Percentiles rank a stretch among this genome's conserved stretches.
phyloP scores from a whole-genome alignment of 2,797 vertebrate species.

The Philypnodon macrostomus region DNA sequence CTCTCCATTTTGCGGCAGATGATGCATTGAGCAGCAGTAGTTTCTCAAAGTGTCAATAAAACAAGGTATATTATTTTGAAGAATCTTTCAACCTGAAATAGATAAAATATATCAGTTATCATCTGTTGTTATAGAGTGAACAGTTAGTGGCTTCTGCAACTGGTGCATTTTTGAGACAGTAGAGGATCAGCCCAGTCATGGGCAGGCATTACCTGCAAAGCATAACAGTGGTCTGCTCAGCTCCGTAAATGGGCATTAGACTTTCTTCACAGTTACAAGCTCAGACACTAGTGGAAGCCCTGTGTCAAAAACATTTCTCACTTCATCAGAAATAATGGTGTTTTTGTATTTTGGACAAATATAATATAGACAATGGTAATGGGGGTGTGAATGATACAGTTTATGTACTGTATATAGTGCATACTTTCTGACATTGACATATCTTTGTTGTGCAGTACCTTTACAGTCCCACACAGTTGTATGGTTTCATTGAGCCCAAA shows the following conservation, averaged over 20 bases:
- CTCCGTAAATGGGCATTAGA: conserved; percentile 49
- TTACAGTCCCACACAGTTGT: conserved; percentile 46
- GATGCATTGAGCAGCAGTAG: too few species aligned
- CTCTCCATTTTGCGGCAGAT: too few species aligned
- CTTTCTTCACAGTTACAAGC: conserved; percentile 47
- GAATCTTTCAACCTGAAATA: conserved; percentile 22
- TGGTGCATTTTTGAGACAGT: conserved; percentile 1
- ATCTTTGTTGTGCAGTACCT: conserved; percentile 43
- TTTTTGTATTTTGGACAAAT: too few species aligned
- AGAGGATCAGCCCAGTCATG: conserved; percentile 37
- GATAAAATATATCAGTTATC: conserved; percentile 34
- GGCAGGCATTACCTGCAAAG: conserved; percentile 58
- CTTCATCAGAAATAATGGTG: too few species aligned
- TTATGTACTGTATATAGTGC: too few species aligned
- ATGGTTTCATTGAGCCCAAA: conserved; percentile 46
- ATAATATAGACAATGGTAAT: too few species aligned
- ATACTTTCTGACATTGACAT: conserved; percentile 29
- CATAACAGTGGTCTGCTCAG: conserved; percentile 52
- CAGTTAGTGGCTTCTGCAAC: conserved; percentile 22
- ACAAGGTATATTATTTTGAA: too few species aligned
- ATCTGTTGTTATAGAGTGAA: conserved; percentile 32
- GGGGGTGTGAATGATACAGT: too few species aligned
- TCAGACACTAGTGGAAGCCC: conserved; percentile 52
- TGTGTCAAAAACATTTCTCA: conserved; percentile 58
- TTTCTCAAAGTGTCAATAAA: too few species aligned